These are phyloP conservation scores for Anguilla marmorata DNA, from an alignment of 2,797 vertebrate genomes.

Conservation along the genomic window DNA sequence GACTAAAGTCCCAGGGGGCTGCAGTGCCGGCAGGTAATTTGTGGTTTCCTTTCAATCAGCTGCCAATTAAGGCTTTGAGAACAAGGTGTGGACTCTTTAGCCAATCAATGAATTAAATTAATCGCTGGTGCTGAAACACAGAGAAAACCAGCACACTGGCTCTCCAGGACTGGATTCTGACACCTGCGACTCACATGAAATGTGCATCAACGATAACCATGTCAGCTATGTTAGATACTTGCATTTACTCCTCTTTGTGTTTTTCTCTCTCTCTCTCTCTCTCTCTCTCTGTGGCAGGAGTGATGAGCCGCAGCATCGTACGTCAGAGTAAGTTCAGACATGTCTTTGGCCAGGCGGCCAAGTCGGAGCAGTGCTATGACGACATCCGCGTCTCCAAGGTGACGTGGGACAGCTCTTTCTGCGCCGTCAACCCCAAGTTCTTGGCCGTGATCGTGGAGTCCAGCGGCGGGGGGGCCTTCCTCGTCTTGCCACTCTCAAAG, in stretches of 20 bases:
- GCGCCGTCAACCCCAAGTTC: constrained; percentile 96
- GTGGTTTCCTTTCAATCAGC: not conserved
- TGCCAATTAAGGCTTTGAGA: not conserved
- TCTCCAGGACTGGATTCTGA: not conserved
- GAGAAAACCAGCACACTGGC: not conserved
- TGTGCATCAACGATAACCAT: not conserved
- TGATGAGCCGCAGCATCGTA: constrained; percentile 97
- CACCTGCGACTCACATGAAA: not conserved
- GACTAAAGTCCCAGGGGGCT: no score
- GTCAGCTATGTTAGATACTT: not conserved
- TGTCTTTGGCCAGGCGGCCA: constrained; percentile 92
- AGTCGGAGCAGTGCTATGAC: constrained; percentile 93
- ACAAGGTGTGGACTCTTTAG: not conserved
- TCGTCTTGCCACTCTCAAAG: constrained; percentile 88
- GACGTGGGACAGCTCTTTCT: constrained; percentile 98
- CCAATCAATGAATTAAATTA: not conserved
- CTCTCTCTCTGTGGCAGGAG: constrained; percentile 54
- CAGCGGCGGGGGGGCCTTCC: constrained; percentile 91
- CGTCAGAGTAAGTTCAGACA: constrained; percentile 99
- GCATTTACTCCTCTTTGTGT: not conserved
- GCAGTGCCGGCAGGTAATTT: not conserved
- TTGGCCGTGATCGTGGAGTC: constrained; percentile 96
- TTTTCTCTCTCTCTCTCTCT: not conserved
- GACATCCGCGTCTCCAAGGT: constrained; percentile 98
- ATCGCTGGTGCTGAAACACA: not conserved